phyloP scores from a whole-genome alignment of 2,888 invertebrate genomes.

The Chloroclysta siterata region DNA sequence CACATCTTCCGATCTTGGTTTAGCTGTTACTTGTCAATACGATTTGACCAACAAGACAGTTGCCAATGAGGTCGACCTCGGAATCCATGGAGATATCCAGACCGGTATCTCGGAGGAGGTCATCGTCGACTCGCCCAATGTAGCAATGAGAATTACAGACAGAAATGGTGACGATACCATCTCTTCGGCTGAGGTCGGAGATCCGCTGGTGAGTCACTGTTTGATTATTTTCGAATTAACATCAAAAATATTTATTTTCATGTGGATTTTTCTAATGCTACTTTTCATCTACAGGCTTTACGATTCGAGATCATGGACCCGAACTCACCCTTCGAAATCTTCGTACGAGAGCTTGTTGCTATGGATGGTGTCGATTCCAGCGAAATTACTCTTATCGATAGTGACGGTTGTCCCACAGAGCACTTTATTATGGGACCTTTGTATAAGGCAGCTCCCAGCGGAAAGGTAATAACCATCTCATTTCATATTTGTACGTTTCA shows the following conservation, averaged over 20 bases:
- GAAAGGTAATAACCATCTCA: slow-evolving; percentile 86
- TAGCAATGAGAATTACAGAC: slow-evolving; percentile 96
- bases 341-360: slow-evolving; percentile 96
- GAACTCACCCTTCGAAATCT: slow-evolving; percentile 97
- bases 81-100: slow-evolving; percentile 94
- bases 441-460: slow-evolving; percentile 91
- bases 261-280: slow-evolving; percentile 13
- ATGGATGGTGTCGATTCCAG: slow-evolving; percentile 97
- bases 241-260: slow-evolving; percentile 7
- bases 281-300: slow-evolving; percentile 82
- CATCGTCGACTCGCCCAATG: slow-evolving; percentile 96
- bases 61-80: slow-evolving; percentile 95
- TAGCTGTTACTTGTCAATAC: slow-evolving; percentile 97
- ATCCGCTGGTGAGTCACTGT: slow-evolving; percentile 87
- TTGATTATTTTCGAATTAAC: slow-evolving; percentile 13
- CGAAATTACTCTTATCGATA: slow-evolving; percentile 96
- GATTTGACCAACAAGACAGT: slow-evolving; percentile 97
- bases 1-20: slow-evolving; percentile 96
- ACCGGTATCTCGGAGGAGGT: slow-evolving; percentile 95
- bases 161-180: slow-evolving; percentile 93
- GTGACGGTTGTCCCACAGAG: slow-evolving; percentile 96
- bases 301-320: slow-evolving; percentile 96
- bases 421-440: slow-evolving; percentile 97
- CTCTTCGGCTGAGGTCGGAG: slow-evolving; percentile 95
- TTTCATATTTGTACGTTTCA: neutral